Evolutionary conservation across 2,888 invertebrate genomes (phyloP), one percentile per base, ranked within the genome.

Genomic region (Scaptomyza cyrtandrae): DNA sequence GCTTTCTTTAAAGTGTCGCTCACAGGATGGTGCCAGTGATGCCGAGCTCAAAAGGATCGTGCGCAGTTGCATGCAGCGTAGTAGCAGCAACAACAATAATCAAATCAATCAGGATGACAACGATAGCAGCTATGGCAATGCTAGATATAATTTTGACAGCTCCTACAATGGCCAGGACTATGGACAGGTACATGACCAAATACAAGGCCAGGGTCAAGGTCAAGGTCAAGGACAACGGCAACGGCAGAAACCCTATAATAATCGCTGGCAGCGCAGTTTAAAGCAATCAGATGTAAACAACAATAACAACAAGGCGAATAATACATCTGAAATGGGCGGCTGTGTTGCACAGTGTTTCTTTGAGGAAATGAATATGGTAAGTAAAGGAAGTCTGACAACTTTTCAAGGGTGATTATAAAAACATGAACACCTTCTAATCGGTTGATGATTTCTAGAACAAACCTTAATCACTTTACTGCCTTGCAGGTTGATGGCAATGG

Each of bases 261-360:
- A 68, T 58, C 65, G 86, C 1, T 83, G 80, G 80, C 84, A 62
- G 13, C 74, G 81, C 48, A 74, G 80, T 14, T 4, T 61, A 1
- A 82, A 58, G 31, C 80, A 78, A 11, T n/a, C 60, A 7, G 82
- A 75, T 5, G 56, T 39, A 45, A 74, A 70, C 45, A 71, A 63
- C 13, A 73, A 54, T 24, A 24, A 58, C 6, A 72, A 63, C 13
- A 73, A 54, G 10, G 59, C 54, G 46, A 78, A 77, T 37, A 75
- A 91, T 92, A 27, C 63, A 0, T 44, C 50, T 5, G 85, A 75
- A 1, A 16, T 58, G 35, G 62, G 60, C 7, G 63, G 64, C 24
- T 96, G 96, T 80, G 93, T 94, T 1, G 90, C 95, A 24, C 95
- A 96, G 70, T 96, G 96, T 86, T 94, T 96, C 85, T 93, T 96